Evolutionary conservation across 1,140 invertebrate species (phyloP).

Genomic region (Coboldia fuscipes): DNA sequence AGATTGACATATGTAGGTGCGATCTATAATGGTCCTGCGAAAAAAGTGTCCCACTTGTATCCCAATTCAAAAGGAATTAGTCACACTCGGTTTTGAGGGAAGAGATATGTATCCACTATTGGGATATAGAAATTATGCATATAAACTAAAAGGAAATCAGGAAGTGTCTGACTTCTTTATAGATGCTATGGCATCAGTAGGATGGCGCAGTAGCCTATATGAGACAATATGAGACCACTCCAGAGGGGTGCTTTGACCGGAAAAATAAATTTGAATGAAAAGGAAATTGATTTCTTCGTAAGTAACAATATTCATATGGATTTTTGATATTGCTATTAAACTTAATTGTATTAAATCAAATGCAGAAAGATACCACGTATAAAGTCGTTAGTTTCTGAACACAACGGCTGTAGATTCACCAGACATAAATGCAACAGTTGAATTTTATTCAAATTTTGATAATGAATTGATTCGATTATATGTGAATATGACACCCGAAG

Average conservation of each 20-base stretch:
- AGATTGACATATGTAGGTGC: constrained; percentile 98
- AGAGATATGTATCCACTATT: constrained; percentile 21
- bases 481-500: constrained; percentile 43
- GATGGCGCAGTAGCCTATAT: constrained; percentile 30
- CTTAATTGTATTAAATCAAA: no score
- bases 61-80: constrained; percentile 50
- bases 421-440: constrained; percentile 31
- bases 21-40: constrained; percentile 26
- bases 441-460: constrained; percentile 29
- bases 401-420: constrained; percentile 27
- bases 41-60: background rate
- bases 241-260: constrained; percentile 34
- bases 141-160: constrained; percentile 39
- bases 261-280: constrained; percentile 31
- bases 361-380: no score
- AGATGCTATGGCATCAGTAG: constrained; percentile 33
- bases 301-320: no score
- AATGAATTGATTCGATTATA: constrained; percentile 30
- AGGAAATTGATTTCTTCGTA: constrained; percentile 38
- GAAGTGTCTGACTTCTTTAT: constrained; percentile 38
- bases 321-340: no score
- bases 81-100: constrained; percentile 34
- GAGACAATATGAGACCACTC: constrained; percentile 27
- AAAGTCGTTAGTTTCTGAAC: no score
- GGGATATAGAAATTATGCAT: constrained; percentile 33